Conservation (phyloP, 2,888 invertebrate species). For the Lochmaea capreae region DNA sequence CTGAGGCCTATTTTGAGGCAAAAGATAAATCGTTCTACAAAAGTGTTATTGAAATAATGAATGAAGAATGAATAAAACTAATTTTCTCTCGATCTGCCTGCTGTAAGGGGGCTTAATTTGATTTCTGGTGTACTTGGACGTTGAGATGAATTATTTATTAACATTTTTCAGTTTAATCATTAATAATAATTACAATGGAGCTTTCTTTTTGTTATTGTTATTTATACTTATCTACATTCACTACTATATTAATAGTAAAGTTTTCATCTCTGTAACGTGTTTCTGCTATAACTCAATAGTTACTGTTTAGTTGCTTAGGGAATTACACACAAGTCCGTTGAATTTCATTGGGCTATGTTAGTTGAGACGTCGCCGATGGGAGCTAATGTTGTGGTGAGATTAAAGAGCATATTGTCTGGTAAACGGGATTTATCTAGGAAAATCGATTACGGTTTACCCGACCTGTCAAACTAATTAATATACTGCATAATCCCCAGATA, state of each 20-base stretch:
- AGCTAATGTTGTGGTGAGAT: constrained; percentile 30
- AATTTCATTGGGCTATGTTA: constrained; percentile 23
- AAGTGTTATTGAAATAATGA: no score
- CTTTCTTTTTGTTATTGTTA: no score
- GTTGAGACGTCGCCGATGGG: constrained; percentile 11
- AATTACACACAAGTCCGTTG: neutral
- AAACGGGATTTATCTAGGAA: constrained; percentile 31
- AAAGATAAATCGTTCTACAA: no score
- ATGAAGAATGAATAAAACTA: no score
- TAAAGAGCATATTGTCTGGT: constrained; percentile 32
- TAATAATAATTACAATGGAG: no score
- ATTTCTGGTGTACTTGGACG: no score
- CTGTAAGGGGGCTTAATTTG: no score
- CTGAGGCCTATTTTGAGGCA: no score
- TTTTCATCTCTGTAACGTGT: neutral
- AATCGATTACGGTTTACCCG: constrained; percentile 29
- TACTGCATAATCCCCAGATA: constrained; percentile 32
- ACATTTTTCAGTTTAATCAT: no score
- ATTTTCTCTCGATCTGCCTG: no score
- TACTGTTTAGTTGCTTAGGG: neutral
- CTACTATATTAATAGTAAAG: neutral
- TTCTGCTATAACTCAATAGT: neutral
- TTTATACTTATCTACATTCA: no score
- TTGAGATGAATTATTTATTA: no score
- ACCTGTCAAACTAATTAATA: constrained; percentile 35